phyloP scores from a whole-genome alignment of 1,140 invertebrate genomes.

The Ephestia elutella region DNA sequence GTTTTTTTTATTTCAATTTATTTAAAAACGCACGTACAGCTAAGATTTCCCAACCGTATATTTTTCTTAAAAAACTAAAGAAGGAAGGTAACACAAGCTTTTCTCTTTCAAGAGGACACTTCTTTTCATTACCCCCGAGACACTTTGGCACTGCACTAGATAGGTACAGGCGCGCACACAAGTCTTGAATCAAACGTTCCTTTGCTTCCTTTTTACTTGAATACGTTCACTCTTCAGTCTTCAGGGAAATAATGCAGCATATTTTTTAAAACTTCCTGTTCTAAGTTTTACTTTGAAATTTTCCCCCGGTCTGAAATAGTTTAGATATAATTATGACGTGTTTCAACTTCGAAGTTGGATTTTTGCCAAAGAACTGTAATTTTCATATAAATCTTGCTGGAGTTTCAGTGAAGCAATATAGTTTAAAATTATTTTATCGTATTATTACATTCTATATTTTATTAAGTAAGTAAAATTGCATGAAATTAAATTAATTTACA shows the following conservation, averaged over 20 bases:
- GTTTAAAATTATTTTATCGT: too few species aligned
- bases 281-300: conserved; percentile 1
- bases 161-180: conserved; percentile 27
- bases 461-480: too few species aligned
- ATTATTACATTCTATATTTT: too few species aligned
- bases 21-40: not conserved
- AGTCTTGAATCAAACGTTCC: conserved; percentile 14
- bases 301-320: not conserved
- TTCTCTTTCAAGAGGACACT: conserved; percentile 34
- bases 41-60: conserved; percentile 30
- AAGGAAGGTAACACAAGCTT: conserved; percentile 31
- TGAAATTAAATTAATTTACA: too few species aligned
- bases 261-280: not conserved
- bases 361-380: too few species aligned
- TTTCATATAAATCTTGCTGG: too few species aligned
- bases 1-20: not conserved
- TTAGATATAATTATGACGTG: not conserved
- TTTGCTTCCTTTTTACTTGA: conserved; percentile 3
- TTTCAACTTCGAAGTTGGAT: too few species aligned
- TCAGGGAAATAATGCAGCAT: conserved; percentile 1
- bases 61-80: conserved; percentile 22
- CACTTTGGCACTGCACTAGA: conserved; percentile 26
- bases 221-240: not conserved
- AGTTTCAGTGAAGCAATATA: too few species aligned
- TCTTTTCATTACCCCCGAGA: conserved; percentile 40